Percentiles rank a stretch among this genome's conserved stretches.
phyloP scores from a whole-genome alignment of 2,113 vertebrate genomes.

The Porphyrio hochstetteri region DNA sequence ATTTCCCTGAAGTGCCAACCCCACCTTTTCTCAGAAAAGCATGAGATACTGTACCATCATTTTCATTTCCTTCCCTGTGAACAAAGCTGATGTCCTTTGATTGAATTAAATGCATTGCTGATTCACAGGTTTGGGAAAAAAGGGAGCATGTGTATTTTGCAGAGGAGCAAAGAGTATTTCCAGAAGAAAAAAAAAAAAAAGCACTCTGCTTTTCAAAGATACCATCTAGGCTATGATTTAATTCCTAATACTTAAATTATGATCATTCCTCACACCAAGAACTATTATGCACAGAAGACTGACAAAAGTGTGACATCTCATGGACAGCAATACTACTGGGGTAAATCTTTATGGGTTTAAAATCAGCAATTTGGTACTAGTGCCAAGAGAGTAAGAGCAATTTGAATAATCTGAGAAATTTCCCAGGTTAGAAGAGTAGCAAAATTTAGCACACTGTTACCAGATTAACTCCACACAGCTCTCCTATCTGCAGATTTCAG shows the following conservation, averaged over 20 bases:
- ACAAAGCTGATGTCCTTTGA: background rate
- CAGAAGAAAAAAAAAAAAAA: background rate
- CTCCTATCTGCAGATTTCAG: background rate
- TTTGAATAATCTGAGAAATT: background rate
- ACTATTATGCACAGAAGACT: background rate
- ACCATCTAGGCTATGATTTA: background rate
- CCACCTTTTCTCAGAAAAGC: background rate
- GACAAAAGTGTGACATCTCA: background rate
- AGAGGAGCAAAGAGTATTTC: background rate
- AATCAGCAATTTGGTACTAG: background rate
- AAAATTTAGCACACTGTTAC: background rate
- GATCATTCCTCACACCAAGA: background rate
- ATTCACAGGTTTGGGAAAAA: background rate
- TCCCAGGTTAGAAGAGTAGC: background rate
- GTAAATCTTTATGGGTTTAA: background rate
- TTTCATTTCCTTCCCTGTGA: background rate
- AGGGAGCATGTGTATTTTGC: background rate
- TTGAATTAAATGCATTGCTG: background rate
- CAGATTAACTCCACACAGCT: background rate
- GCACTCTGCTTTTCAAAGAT: background rate
- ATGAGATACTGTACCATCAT: background rate
- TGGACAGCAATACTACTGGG: background rate
- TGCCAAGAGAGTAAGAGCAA: background rate
- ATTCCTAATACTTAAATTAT: background rate
- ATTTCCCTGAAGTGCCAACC: background rate